Conservation (phyloP, 1,140 invertebrate species). For the Yoshiicerus persimilis region DNA sequence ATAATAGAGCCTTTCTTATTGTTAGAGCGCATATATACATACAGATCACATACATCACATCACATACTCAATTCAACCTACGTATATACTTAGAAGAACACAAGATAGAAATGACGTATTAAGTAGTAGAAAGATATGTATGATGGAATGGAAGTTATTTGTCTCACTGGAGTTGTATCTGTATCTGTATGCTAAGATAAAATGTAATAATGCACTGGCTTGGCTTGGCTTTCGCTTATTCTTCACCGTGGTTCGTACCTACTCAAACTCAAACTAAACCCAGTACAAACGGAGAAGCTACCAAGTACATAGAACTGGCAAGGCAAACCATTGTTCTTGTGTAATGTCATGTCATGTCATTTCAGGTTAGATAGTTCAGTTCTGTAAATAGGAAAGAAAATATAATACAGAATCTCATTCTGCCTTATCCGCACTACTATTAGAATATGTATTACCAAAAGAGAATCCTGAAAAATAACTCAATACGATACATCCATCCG, state of each 20-base stretch:
- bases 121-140: not conserved
- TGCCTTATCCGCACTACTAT: not conserved
- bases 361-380: not conserved
- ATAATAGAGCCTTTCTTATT: not conserved
- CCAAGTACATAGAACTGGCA: too few species aligned
- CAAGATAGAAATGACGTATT: not conserved
- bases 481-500: conserved; percentile 1
- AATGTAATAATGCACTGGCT: not conserved
- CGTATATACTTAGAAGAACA: not conserved
- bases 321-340: not conserved
- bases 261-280: too few species aligned
- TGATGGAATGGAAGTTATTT: not conserved
- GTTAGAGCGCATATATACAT: not conserved
- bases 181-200: not conserved
- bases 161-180: not conserved
- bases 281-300: too few species aligned
- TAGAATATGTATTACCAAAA: not conserved
- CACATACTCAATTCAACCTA: not conserved
- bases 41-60: not conserved
- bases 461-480: conserved; percentile 23
- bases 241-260: not conserved
- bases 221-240: not conserved
- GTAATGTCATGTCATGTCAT: too few species aligned
- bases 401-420: not conserved
- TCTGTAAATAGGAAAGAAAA: not conserved